These are phyloP conservation scores for Thamnaconus septentrionalis DNA, from an alignment of 2,113 vertebrate genomes.

Conservation along the genomic window DNA sequence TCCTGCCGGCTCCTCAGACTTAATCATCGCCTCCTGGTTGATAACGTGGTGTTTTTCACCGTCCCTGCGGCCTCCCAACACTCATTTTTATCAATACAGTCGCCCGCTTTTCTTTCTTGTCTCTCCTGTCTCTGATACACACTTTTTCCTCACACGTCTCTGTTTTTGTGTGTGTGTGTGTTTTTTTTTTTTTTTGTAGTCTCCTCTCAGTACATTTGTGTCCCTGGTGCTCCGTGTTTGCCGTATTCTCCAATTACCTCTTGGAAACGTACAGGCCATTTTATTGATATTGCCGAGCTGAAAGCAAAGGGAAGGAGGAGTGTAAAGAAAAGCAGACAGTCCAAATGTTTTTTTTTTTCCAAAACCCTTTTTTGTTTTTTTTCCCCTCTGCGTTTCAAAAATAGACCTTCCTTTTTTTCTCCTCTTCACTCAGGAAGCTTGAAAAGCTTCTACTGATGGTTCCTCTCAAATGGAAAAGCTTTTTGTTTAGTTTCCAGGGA, in stretches of 20 bases:
- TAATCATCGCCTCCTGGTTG: constrained; percentile 26
- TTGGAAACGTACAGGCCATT: constrained; percentile 55
- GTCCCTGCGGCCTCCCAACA: constrained; percentile 18
- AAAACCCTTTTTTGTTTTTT: neutral
- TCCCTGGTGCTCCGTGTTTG: constrained; percentile 35
- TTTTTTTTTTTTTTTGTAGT: too few relatives aligned
- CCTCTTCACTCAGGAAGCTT: constrained; percentile 35
- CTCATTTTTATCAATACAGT: constrained; percentile 27
- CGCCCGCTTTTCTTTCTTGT: constrained; percentile 15
- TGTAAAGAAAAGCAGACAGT: constrained; percentile 42
- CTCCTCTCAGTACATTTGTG: constrained; percentile 27
- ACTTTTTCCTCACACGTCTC: too few relatives aligned
- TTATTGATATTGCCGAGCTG: constrained; percentile 51
- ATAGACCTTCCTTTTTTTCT: constrained; percentile 34
- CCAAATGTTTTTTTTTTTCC: constrained; percentile 39
- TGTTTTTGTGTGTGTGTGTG: too few relatives aligned
- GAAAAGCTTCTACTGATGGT: constrained; percentile 44
- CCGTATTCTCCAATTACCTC: constrained; percentile 54
- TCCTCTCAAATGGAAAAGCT: constrained; percentile 64
- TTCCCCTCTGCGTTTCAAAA: constrained; percentile 3
- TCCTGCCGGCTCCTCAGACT: constrained; percentile 7
- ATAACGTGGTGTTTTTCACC: constrained; percentile 26
- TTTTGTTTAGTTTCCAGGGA: constrained; percentile 57
- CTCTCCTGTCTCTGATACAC: neutral
- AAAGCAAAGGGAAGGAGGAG: constrained; percentile 27